A percentile compares a stretch with the other conserved stretches of the same genome.
Conservation (phyloP, 2,888 invertebrate genomes). For the Scaptomyza flava region DNA sequence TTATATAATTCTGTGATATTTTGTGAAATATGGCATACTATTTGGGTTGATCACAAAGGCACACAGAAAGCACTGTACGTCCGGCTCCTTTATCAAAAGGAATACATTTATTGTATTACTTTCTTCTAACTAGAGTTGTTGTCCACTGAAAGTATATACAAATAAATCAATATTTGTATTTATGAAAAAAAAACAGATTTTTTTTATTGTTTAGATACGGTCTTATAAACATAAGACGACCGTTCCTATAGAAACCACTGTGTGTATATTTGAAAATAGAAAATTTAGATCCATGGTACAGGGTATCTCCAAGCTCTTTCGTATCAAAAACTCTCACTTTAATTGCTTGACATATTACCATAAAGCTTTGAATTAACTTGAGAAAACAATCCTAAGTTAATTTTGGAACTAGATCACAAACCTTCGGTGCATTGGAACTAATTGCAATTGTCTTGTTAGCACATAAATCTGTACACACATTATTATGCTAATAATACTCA, state of each 20-base stretch:
- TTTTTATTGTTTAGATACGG: background rate
- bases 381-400: background rate
- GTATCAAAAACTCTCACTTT: conserved; percentile 1
- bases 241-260: background rate
- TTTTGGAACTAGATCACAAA: conserved; percentile 4
- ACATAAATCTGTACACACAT: background rate
- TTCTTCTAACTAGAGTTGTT: background rate
- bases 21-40: conserved; percentile 56
- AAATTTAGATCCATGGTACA: background rate
- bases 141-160: conserved; percentile 16
- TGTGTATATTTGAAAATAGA: background rate
- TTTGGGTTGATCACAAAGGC: conserved; percentile 45
- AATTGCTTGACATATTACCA: background rate
- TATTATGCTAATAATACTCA: background rate
- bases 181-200: background rate
- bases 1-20: conserved; percentile 27
- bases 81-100: too few species aligned
- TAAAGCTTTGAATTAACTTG: background rate
- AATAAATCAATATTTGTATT: background rate
- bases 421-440: background rate
- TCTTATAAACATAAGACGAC: background rate
- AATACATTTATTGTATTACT: conserved; percentile 5
- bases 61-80: conserved; percentile 3
- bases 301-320: conserved; percentile 3
- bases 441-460: conserved; percentile 1